Percentiles rank a stretch among this genome's conserved stretches.
These are phyloP conservation scores for Psephotus haematonotus DNA, from an alignment of 2,113 vertebrate species.

Conservation along the genomic window DNA sequence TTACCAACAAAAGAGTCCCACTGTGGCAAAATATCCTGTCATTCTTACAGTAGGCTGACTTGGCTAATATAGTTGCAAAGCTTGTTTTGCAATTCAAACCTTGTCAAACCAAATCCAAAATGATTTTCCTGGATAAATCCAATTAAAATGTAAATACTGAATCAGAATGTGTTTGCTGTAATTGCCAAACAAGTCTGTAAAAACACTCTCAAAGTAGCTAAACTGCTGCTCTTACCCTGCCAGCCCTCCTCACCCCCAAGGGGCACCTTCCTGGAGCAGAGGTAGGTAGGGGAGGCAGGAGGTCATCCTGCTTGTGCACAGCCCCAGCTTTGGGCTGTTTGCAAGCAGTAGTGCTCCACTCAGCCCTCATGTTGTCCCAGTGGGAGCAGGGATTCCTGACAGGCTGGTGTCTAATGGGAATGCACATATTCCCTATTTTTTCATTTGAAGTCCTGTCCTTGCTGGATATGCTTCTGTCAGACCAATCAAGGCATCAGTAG, in stretches of 20 bases:
- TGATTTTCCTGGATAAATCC: not conserved
- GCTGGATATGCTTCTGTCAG: not conserved
- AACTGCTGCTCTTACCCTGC: not conserved
- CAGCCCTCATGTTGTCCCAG: not conserved
- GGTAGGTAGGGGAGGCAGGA: not conserved
- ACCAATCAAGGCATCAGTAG: not conserved
- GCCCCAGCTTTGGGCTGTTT: not conserved
- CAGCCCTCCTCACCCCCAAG: not conserved
- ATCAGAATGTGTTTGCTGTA: not conserved
- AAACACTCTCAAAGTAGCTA: not conserved
- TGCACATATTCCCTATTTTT: not conserved
- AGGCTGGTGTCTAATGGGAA: not conserved
- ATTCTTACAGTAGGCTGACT: not conserved
- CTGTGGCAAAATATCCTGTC: constrained; percentile 17
- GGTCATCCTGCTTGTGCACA: not conserved
- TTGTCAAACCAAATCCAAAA: constrained; percentile 34
- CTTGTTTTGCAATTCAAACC: constrained; percentile 40
- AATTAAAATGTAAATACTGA: not conserved
- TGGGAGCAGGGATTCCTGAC: not conserved
- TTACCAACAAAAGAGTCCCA: not conserved
- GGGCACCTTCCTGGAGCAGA: not conserved
- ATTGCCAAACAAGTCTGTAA: not conserved
- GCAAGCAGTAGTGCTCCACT: not conserved
- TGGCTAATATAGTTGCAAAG: constrained; percentile 16
- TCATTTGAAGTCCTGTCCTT: not conserved